These are phyloP conservation scores for Scomber colias DNA, from an alignment of 2,113 vertebrate species.

Conservation along the genomic window DNA sequence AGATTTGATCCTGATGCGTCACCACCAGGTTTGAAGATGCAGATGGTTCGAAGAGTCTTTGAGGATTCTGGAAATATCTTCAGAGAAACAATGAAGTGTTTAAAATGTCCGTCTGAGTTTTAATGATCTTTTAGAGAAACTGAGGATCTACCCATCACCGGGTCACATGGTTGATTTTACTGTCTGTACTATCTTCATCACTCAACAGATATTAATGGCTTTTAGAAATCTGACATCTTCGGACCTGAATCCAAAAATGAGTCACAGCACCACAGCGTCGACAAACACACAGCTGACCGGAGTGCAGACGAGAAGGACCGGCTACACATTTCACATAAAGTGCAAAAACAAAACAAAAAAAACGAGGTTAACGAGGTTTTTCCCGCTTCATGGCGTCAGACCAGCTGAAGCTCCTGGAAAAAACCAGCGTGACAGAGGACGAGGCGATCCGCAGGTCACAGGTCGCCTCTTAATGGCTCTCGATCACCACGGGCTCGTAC, in stretches of 20 bases:
- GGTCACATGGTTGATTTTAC: no score
- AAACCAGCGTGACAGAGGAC: neutral
- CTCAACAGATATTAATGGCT: neutral
- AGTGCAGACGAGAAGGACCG: neutral
- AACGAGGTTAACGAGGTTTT: conserved; percentile 16
- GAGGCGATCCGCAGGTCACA: neutral
- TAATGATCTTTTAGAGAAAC: no score
- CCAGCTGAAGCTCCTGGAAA: conserved; percentile 73
- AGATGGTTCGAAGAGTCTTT: no score
- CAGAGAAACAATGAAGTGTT: no score
- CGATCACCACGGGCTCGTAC: conserved; percentile 96
- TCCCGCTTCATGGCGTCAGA: conserved; percentile 62
- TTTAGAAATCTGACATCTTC: neutral
- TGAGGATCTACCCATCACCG: no score
- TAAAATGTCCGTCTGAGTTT: no score
- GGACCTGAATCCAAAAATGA: neutral
- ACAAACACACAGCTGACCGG: neutral
- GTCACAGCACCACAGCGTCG: conserved; percentile 9
- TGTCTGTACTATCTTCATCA: neutral
- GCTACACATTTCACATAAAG: conserved; percentile 70
- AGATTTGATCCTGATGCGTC: no score
- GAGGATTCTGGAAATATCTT: no score
- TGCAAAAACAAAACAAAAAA: conserved; percentile 72
- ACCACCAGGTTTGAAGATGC: no score
- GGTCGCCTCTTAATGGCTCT: conserved; percentile 87